Evolutionary conservation across 2,888 invertebrate species (phyloP), one percentile per base, ranked within the genome.

Genomic region (Carabus problematicus): DNA sequence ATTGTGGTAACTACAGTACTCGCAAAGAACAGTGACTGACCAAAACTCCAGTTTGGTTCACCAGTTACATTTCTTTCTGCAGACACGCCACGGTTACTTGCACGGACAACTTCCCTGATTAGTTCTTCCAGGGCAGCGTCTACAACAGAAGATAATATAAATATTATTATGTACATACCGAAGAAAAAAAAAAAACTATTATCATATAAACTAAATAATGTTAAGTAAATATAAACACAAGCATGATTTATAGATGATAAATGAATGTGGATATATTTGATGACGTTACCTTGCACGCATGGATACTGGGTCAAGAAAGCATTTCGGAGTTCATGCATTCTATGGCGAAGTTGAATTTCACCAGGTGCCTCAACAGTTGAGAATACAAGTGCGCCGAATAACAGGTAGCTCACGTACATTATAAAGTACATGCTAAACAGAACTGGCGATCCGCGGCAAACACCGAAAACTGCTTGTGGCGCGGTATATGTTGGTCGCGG

Each of bases 1-100:
- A 95, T 94, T 60, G 95, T 95, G n/a, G 94, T 95, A 71, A 95
- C 88, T 8, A 95, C 90, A 0, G 94, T 94, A 60, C 91, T 90
- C 0, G 94, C 90, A 81, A 95, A 95, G 85, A 95, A 95, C 66
- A 95, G 82, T 0, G 94, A 91, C 80, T 94, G 94, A 18, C 94
- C 94, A 79, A 95, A 94, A 79, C 91, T 92, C 95, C 95, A 95
- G 82, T 94, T 94, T 9, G 92, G 90, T 72, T 92, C 92, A 1
- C 89, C 88, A 59, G 91, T 89, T 39, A 88, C 88, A 82, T 95
- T 94, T 70, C 87, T 85, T 0, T 88, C 85, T 0, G 91, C 91
- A 0, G 91, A 90, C 52, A 94, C 92, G 0, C 94, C 94, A 58
- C 90, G 85, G 80, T 91, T 90, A 79, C 88, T 91, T 9, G 93